Evolutionary conservation across 2,888 invertebrate genomes (phyloP).

Genomic region (Pristionchus arcanus): DNA sequence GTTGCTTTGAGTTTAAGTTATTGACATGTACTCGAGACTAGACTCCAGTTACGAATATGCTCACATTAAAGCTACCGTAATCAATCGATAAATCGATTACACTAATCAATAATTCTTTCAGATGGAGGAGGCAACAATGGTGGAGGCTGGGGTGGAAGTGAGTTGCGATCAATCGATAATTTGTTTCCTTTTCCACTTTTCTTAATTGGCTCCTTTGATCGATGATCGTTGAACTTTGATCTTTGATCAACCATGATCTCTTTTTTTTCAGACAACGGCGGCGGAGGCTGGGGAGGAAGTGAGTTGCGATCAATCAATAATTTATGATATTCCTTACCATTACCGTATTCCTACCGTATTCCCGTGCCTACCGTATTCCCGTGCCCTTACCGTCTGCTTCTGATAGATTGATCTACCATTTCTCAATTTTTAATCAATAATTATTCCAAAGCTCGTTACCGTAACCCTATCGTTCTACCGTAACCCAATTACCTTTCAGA

Average conservation of each 20-base stretch:
- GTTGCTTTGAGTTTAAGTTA: not conserved
- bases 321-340: no score
- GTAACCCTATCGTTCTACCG: no score
- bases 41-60: no score
- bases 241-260: not conserved
- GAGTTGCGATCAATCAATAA: not conserved
- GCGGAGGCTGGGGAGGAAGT: not conserved
- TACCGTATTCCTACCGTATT: no score
- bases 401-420: no score
- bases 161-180: not conserved
- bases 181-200: not conserved
- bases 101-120: not conserved
- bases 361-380: no score
- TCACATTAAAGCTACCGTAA: not conserved
- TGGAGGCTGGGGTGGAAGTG: not conserved
- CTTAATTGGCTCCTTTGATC: no score
- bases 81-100: not conserved
- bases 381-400: no score
- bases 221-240: not conserved
- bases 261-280: not conserved
- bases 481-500: not conserved
- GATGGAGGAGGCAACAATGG: not conserved
- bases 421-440: no score
- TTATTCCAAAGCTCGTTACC: no score
- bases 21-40: not conserved